Base-by-base conservation (phyloP, 2,888 invertebrate species). In the Diarsia dahlii region DNA sequence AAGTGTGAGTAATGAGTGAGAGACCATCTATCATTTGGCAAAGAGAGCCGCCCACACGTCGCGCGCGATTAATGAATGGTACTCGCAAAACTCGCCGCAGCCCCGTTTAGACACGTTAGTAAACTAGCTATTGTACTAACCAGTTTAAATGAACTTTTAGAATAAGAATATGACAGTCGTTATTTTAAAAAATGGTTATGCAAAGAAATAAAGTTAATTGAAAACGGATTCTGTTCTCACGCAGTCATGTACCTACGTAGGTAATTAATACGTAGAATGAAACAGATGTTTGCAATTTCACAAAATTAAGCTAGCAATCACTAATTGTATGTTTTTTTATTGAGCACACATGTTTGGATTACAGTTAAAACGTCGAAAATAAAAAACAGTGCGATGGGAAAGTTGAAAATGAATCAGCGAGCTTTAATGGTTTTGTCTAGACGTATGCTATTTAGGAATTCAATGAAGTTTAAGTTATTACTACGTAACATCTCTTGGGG, bases 21-120 rank as follows among this genome's bases (percentile, higher is more conserved):
- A 82, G 87, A 88, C 84, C 90, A 93, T 93, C 91, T 88, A 92
- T 93, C 94, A 92, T 91, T 91, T 85, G 85, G 89, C 82, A 84
- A 88, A 81, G 88, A 87, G 86, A 84, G 78, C 84, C 88, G 86
- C 88, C 88, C 88, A 87, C 87, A 78, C 82, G 88, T 82, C 85
- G 65, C 52, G 75, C 46, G 75, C 87, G 87, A 71, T 88, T 82
- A 87, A 88, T 85, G 80, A 88, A 78, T 75, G 74, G 69, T 75
- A 56, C 71, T 23, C n/a, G 62, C 65, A 15, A 67, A 79, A 74
- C 78, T 65, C 46, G 45, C 72, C 60, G 48, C 34, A 60, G 74
- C 58, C 63, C n/a, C 62, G 65, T 69, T 71, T 60, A 69, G 54
- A 48, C 18, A 67, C 45, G 28, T 54, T 45, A 67, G 62, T 64